Percentiles rank a stretch among this genome's conserved stretches.
phyloP scores from a whole-genome alignment of 2,797 vertebrate genomes.

The Nyctalus aviator region DNA sequence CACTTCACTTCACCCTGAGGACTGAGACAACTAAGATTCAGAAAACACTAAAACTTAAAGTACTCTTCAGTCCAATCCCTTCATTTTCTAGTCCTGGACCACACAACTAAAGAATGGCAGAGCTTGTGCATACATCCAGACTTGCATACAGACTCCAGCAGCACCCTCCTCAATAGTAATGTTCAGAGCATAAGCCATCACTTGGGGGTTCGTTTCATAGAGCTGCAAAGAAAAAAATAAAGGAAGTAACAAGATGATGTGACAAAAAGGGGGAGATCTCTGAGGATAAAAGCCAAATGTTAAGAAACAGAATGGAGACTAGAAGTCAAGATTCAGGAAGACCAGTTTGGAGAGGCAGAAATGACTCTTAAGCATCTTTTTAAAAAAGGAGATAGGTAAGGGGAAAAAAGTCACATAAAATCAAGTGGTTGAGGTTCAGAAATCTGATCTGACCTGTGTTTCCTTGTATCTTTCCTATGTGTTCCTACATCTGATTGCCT shows the following conservation, averaged over 20 bases:
- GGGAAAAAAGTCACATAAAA: background rate
- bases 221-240: background rate
- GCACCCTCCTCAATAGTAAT: background rate
- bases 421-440: background rate
- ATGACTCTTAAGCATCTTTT: background rate
- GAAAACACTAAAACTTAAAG: conserved; percentile 2
- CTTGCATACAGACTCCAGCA: background rate
- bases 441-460: background rate
- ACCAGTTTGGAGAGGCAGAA: conserved; percentile 50
- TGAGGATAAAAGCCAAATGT: background rate
- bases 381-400: background rate
- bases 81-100: background rate
- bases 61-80: background rate
- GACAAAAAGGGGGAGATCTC: background rate
- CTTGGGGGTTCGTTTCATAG: background rate
- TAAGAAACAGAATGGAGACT: background rate
- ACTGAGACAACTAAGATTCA: background rate
- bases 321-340: background rate
- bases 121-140: background rate
- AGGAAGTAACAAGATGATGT: background rate
- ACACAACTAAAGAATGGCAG: background rate
- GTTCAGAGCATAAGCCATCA: background rate
- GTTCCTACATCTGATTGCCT: background rate
- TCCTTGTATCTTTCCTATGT: background rate
- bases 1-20: background rate